Base-by-base conservation (phyloP, 37 sponge, comb jelly and placozoan species). In the Hormiphora californensis region DNA sequence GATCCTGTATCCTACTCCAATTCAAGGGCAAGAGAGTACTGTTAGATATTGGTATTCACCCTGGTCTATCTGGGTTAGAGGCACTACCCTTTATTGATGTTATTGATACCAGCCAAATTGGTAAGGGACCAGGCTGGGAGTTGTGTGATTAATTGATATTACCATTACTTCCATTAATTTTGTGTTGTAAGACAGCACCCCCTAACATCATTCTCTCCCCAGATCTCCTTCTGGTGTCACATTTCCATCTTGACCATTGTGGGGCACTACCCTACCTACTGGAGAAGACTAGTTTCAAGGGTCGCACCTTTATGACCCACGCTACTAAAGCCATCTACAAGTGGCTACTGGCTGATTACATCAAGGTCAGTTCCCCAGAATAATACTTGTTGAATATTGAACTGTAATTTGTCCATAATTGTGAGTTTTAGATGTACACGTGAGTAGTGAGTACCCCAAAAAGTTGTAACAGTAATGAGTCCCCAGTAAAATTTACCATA, bases 251-350 rank as follows among this genome's bases (percentile, higher is more conserved):
- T 89, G 99, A 97, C 62, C 99, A 97, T 86, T 94, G 99, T 91
- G 99, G 99, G 31, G 99, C 95, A 0, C 87, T 97, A 34, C 99
- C 99, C 9, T 97, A 95, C 92, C 94, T 97, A 30, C 89, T 97
- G 7, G 94, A 93, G 46, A 97, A 94, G 92, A 96, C 96, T 23
- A 90, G 92, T 9, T 96, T 96, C 61, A 92, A 92, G 33, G 96
- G 96, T 11, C 87, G 99, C 28, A 94, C 93, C 54, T 97, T 94
- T 85, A 97, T 97, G 99, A 97, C 99, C 8, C 99, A 94, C 73
- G 95, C 99, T 22, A 94, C 99, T 11, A 97, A 97, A 59, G 95
- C 99, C 28, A 94, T 97, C n/a, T 97, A 94, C 39, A 88, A 95
- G 32, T 97, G 99, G 99, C 88, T 97, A 21, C 89, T 97, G 39